Percentiles rank a stretch among this genome's conserved stretches.
These are phyloP conservation scores for Bryconaethiops microstoma DNA, from an alignment of 2,797 vertebrate genomes.

Conservation along the genomic window DNA sequence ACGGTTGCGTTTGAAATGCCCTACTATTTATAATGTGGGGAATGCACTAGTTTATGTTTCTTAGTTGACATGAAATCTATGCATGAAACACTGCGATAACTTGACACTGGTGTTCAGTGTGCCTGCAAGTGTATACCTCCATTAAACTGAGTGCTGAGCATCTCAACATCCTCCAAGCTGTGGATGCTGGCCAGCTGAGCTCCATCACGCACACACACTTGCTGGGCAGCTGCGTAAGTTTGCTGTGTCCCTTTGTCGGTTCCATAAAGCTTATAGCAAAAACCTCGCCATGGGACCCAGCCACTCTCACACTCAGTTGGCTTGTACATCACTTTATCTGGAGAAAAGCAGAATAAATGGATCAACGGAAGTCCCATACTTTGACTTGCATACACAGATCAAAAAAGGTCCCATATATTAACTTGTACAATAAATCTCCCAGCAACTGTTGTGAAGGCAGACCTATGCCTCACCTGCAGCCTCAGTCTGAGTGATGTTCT, in stretches of 20 bases:
- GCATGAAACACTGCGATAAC: no score
- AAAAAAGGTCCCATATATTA: background rate
- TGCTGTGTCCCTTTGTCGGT: conserved; percentile 57
- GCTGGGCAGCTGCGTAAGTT: conserved; percentile 69
- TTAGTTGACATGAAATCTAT: no score
- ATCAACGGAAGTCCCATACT: background rate
- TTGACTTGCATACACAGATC: background rate
- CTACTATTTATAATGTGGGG: no score
- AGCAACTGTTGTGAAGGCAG: background rate
- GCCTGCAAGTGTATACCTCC: conserved; percentile 22
- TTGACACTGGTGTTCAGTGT: background rate
- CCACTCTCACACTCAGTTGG: conserved; percentile 78
- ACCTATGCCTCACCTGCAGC: conserved; percentile 72
- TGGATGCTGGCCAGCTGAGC: conserved; percentile 86
- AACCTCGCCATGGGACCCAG: conserved; percentile 86
- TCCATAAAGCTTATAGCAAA: conserved; percentile 82
- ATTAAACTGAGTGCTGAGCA: conserved; percentile 70
- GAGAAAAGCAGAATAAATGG: background rate
- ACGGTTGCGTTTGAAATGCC: no score
- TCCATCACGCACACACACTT: conserved; percentile 67
- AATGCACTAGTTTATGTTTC: no score
- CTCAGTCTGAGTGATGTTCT: conserved; percentile 60
- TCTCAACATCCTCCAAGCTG: conserved; percentile 86
- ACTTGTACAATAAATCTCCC: background rate
- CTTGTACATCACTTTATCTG: conserved; percentile 79